These are phyloP conservation scores for Anhinga rufa DNA, from an alignment of 2,113 vertebrate species.

Conservation along the genomic window DNA sequence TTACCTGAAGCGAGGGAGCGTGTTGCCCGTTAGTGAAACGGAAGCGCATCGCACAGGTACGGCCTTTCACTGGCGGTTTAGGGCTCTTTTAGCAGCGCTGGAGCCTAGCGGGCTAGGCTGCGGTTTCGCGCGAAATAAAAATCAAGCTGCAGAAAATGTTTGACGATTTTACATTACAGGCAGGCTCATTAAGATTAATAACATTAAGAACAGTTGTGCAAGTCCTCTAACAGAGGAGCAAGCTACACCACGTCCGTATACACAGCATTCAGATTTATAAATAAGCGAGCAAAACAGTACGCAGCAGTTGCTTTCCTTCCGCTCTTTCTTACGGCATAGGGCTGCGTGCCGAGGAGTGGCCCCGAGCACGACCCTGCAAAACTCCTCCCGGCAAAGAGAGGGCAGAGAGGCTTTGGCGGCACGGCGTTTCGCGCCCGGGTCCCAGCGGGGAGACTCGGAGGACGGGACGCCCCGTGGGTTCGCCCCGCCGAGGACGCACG, in stretches of 20 bases:
- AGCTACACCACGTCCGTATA: neutral
- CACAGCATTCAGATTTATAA: too few species aligned
- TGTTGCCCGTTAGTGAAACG: neutral
- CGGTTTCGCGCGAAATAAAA: neutral
- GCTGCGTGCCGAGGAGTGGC: neutral
- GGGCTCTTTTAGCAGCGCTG: neutral
- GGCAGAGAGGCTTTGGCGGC: too few species aligned
- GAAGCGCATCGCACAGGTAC: too few species aligned
- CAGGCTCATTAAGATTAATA: neutral
- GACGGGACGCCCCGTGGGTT: too few species aligned
- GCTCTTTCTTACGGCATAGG: neutral
- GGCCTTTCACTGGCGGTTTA: neutral
- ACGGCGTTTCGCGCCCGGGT: too few species aligned
- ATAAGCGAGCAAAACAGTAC: neutral
- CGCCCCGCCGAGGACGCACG: too few species aligned
- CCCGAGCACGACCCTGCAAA: neutral
- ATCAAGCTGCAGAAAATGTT: neutral
- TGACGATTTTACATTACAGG: neutral
- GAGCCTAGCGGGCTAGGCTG: neutral
- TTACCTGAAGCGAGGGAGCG: neutral
- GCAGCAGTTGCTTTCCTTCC: rapidly evolving
- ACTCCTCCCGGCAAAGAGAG: too few species aligned
- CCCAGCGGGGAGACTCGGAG: neutral
- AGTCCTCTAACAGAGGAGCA: too few species aligned
- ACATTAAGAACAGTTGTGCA: neutral